Evolutionary conservation across 2,113 vertebrate genomes (phyloP), one percentile per base, ranked within the genome.

Genomic region (Rattus norvegicus): DNA sequence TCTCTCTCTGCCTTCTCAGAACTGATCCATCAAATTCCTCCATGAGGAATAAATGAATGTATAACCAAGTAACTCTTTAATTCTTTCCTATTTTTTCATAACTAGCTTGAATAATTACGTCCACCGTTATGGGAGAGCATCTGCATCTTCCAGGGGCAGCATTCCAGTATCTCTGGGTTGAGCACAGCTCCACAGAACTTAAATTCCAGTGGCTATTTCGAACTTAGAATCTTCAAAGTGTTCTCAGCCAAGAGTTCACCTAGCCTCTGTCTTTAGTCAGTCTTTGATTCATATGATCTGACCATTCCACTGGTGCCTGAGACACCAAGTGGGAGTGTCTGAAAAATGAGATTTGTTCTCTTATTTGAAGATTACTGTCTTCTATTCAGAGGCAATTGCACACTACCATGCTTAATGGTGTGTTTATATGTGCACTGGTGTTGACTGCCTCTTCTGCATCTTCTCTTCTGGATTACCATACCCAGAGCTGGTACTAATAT

Each of bases 91-190:
- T 77, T 83, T 61, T 70, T 7, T 59, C 39, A 49, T 26, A 65
- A 2, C 36, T 72, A 10, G 0, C 94, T 69, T 80, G 6, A 92
- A 79, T 16, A 92, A 63, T 4, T 85, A 52, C 36, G 39, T 49
- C 56, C 0, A 96, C 33, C 14, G 5, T 30, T 56, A 70, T 6
- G 9, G 69, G 63, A 4, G 28, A 84, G 47, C 14, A 2, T 11
- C 19, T 22, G 6, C 3, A 5, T 9, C 14, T 1, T 39, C 8
- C 1, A 39, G 20, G 3, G 61, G 4, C 36, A 92, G 1, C 28
- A 39, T 7, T 70, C 5, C 73, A 30, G 1, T 30, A 24, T 70
- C 26, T 79, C 28, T 76, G 20, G 26, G 22, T 59, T 77, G 39
- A 61, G 4, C 39, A 0, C 1, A 19, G 4, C 13, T 47, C 36